Base-by-base conservation (phyloP, 1,140 invertebrate species). In the Dysdera silvatica region DNA sequence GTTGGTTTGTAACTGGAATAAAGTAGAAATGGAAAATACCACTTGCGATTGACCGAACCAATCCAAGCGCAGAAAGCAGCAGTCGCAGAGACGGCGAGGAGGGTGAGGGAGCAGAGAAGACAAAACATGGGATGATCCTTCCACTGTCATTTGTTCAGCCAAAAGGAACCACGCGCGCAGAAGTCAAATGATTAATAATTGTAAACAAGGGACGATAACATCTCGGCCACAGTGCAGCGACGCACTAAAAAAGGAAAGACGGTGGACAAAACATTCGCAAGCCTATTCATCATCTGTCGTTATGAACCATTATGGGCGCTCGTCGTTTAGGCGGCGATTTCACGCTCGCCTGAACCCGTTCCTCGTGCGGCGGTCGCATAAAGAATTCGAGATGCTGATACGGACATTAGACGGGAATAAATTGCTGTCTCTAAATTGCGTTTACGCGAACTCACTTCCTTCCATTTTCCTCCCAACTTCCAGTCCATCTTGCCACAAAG, bases 91-190 rank as follows among this genome's bases (percentile, higher is more conserved):
- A n/a, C n/a, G n/a, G n/a, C n/a, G n/a, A n/a, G n/a, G n/a, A n/a
- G n/a, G n/a, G n/a, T n/a, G 31, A 40, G 32, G 45, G 52, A 20
- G 51, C 32, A 31, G 35, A 53, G 53, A 61, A 52, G 48, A 60
- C 26, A 59, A 61, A 31, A 49, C 45, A 61, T 52, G 49, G 43
- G 60, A 49, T 37, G 53, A 63, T 49, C 55, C 55, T 14, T 49
- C 29, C 55, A 63, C 55, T 63, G 52, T 63, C 61, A 63, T 63
- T 63, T 63, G 61, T 63, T 63, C 61, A 52, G 61, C 61, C 56
- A 63, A 53, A 63, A 63, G 61, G 49, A 63, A 63, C 61, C 45
- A 33, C 61, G 52, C 52, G 61, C 37, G 41, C 45, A 53, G 51
- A 32, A 37, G 55, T 48, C 45, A 63, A 63, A 63, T 63, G 52